Conservation (phyloP, 2,888 invertebrate species). For the Pseudococcus longispinus region DNA sequence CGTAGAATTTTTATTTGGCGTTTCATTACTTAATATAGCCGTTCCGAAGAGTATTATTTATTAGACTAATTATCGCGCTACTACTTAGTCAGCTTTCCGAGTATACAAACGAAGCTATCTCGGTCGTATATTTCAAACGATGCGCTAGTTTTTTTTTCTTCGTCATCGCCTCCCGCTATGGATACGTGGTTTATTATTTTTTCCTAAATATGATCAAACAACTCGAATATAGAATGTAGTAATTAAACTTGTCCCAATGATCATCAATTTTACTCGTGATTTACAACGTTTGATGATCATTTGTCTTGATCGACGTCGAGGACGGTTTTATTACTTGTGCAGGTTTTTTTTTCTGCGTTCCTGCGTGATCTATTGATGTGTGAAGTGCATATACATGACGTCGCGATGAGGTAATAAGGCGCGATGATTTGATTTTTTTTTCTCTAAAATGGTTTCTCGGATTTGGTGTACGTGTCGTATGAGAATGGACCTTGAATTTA, state of each 20-base stretch:
- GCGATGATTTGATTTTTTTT: neutral
- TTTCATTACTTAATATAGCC: conserved; percentile 24
- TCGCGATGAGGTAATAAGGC: neutral
- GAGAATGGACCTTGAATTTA: neutral
- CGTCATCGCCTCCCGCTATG: conserved; percentile 39
- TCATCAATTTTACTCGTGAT: conserved; percentile 8
- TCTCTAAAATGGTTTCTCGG: neutral
- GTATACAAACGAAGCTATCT: neutral
- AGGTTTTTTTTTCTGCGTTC: neutral
- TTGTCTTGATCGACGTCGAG: conserved; percentile 33
- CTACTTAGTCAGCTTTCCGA: neutral
- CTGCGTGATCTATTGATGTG: neutral
- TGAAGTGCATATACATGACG: neutral
- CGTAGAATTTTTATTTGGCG: neutral
- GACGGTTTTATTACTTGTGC: neutral
- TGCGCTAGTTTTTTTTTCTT: neutral
- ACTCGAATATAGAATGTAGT: conserved; percentile 22
- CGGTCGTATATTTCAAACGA: neutral
- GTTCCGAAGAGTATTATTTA: conserved; percentile 20
- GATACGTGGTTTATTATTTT: conserved; percentile 35
- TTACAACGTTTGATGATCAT: conserved; percentile 23
- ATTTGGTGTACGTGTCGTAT: neutral
- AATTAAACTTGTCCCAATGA: conserved; percentile 41
- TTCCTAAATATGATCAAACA: conserved; percentile 27
- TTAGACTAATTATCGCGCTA: conserved; percentile 32